Evolutionary conservation across 2,888 invertebrate genomes (phyloP), one percentile per base, ranked within the genome.

Genomic region (Cephus spinipes): DNA sequence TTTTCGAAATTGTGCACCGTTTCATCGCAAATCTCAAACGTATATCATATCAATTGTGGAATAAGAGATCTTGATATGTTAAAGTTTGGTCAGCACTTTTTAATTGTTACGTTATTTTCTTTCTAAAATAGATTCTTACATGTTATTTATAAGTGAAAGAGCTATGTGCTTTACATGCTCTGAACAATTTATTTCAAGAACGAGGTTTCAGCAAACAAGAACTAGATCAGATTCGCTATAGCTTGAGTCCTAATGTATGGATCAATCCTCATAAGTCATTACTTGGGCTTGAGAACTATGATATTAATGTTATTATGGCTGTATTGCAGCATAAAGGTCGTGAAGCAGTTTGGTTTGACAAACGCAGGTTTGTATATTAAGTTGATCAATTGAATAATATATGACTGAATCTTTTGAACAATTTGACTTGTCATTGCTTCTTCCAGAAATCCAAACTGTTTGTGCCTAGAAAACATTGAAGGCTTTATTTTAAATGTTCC

Each of bases 261-360:
- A 96, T 98, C 82, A 99, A 99, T 93, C 99, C 98, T 0, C 99
- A 99, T 91, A 95, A 96, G 88, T 98, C 98, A 23, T 92, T 97
- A 87, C 93, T 99, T 80, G 99, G 99, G 1, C 93, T 98, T 11
- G 99, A 99, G 71, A 99, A 99, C 92, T 99, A 99, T 93, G 99
- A 99, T 92, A 96, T 99, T 80, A 99, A 99, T 93, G 98, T 99
- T 15, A 96, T 99, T 77, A 98, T 99, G 97, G 96, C 97, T 81
- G 99, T 99, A 0, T 92, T 99, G 73, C 97, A 98, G 89, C 94
- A 94, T 79, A 96, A 95, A 90, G 96, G 96, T 30, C 97, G 95
- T 89, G 97, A 97, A 91, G 96, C 97, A n/a, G 93, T 97, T 79
- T 99, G 99, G 99, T 99, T 98, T 93, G 99, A 99, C 92, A 98